Evolutionary conservation across 2,888 invertebrate species (phyloP), one percentile per base, ranked within the genome.

Genomic region (Timandra comae): DNA sequence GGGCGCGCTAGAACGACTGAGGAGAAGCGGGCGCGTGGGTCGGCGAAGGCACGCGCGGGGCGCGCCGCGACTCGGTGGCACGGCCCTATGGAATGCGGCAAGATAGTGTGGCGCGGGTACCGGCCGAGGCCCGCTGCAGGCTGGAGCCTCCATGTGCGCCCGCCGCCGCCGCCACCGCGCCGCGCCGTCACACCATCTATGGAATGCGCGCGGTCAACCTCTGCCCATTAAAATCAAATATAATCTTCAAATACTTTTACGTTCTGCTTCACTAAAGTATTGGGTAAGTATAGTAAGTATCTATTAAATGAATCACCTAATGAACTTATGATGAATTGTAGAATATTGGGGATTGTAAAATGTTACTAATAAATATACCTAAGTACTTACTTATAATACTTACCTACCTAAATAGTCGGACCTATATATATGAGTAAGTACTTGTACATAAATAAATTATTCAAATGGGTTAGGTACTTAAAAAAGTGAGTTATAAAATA

Each of bases 21-120:
- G 62, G 54, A 41, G 52, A 55, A 49, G 66, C 88, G 90, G 90
- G 90, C 91, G 91, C 91, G 89, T 91, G 91, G 89, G 91, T 90
- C 90, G 65, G 62, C 86, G 77, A 84, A 88, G 87, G 88, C 87
- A 88, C 90, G 88, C 82, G 84, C 85, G 69, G 68, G 69, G 70
- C 64, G 68, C 73, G 79, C 82, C 84, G 78, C 79, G 16, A n/a
- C n/a, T n/a, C 16, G 16, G 4, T 6, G 75, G 71, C 67, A 74
- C 75, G 80, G 78, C n/a, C 74, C 72, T 72, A 74, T 76, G 80
- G 75, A 73, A 74, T 73, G 74, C 71, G 73, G 73, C 70, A 64
- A 68, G 72, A 70, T 67, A 72, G 71, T 66, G 86, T 87, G 62
- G 71, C 63, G 65, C 67, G 63, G 66, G 65, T 62, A 64, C 68